These are phyloP conservation scores for Falco novaeseelandiae DNA, from an alignment of 2,797 vertebrate genomes.

Conservation along the genomic window DNA sequence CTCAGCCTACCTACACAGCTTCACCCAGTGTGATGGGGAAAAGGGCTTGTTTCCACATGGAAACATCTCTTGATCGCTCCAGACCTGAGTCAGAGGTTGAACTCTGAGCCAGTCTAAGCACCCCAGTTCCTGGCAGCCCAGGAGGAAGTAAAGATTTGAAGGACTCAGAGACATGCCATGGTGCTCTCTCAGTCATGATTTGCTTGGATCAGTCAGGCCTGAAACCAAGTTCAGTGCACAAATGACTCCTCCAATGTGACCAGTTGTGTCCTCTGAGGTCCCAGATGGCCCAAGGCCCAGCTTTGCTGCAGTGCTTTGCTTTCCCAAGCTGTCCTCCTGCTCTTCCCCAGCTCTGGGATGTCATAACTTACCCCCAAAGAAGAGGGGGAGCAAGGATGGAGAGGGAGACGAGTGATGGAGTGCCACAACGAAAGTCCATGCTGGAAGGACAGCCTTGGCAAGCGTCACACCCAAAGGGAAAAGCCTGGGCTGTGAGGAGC, in stretches of 20 bases:
- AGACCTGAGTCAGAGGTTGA: neutral
- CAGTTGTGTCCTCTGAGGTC: accelerated
- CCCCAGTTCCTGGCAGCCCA: neutral
- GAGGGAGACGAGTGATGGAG: accelerated
- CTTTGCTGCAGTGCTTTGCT: neutral
- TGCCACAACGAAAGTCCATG: neutral
- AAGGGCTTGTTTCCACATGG: neutral
- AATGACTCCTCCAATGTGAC: neutral
- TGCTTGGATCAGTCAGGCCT: neutral
- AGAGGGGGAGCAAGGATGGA: neutral
- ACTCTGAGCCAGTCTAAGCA: neutral
- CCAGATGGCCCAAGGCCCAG: neutral
- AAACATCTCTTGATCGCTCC: neutral
- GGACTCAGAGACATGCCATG: neutral
- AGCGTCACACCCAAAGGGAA: accelerated
- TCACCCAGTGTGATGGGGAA: neutral
- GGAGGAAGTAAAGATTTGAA: neutral
- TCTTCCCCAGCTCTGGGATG: neutral
- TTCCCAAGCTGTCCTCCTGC: accelerated
- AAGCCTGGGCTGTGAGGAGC: accelerated
- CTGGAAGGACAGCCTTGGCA: neutral
- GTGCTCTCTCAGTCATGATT: neutral
- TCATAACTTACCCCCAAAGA: neutral
- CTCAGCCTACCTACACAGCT: neutral
- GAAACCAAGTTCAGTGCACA: neutral